Evolutionary conservation across 2,888 invertebrate genomes (phyloP).

Genomic region (Auanema sp.): DNA sequence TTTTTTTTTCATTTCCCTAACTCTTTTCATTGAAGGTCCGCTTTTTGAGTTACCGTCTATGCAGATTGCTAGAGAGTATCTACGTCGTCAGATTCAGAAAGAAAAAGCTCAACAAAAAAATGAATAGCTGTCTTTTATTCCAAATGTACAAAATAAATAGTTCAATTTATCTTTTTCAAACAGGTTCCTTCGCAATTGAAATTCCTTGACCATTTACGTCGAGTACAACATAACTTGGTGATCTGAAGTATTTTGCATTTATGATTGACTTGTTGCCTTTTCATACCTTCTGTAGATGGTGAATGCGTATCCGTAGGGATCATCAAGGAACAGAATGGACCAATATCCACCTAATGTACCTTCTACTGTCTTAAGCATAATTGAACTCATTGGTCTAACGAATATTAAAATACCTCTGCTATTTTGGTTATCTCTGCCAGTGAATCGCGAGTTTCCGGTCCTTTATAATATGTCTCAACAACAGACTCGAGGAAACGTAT

Average conservation of each 20-base stretch:
- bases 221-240: slow-evolving; percentile 13
- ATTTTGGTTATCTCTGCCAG: slow-evolving; percentile 11
- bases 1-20: background rate
- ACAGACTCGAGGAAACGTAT: slow-evolving; percentile 12
- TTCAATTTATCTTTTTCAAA: background rate
- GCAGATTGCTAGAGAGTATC: slow-evolving; percentile 16
- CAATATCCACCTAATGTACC: slow-evolving; percentile 12
- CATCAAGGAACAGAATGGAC: slow-evolving; percentile 17
- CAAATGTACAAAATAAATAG: slow-evolving; percentile 1
- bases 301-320: slow-evolving; percentile 15
- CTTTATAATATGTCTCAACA: slow-evolving; percentile 15
- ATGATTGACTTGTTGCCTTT: background rate
- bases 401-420: slow-evolving; percentile 8
- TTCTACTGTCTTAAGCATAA: slow-evolving; percentile 9
- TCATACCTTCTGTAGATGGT: slow-evolving; percentile 11
- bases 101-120: slow-evolving; percentile 3
- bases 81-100: slow-evolving; percentile 9
- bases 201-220: slow-evolving; percentile 18
- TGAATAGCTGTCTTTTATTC: slow-evolving; percentile 6
- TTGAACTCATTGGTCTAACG: background rate
- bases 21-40: background rate
- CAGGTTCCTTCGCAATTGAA: slow-evolving; percentile 10
- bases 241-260: background rate
- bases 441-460: no score
- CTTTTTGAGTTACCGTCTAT: slow-evolving; percentile 16